Base-by-base conservation (phyloP, 1,140 invertebrate genomes). In the Drosophila watanabei region DNA sequence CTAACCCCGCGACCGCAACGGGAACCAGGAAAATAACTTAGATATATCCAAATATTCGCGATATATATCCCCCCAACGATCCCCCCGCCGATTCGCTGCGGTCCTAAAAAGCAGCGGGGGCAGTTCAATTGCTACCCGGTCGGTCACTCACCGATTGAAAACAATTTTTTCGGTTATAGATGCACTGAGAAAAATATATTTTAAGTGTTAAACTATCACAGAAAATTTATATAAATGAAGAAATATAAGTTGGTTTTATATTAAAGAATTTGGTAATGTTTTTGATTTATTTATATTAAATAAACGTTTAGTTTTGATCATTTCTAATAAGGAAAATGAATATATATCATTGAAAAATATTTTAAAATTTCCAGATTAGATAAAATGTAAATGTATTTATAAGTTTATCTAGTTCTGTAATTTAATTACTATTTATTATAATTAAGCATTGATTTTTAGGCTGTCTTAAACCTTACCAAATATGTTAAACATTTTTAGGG, bases 71-170 rank as follows among this genome's bases (percentile, higher is more conserved):
- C 37, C 61, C 45, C 33, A 0, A 4, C 52, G n/a, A 16, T 32
- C 35, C 28, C 61, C 18, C 52, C 54, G 49, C 52, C 30, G n/a
- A 48, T 62, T 39, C 37, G 58, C 71, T 89, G 70, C 64, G 69
- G 66, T 46, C 39, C 43, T 37, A 56, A 56, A 56, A 56, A 78
- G 41, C 70, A 75, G 66, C 52, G 52, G 68, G 64, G 59, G 56
- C 64, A 78, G 69, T 83, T 82, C 75, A 82, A 87, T 88, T 86
- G 83, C 85, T 84, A 78, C 66, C 59, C 85, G 68, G 85, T 81
- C 33, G 54, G 54, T 56, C 54, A 56, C 33, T 88, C 59, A 75
- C 62, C 81, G 73, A 76, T 87, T 75, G 52, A 84, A 88, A 84
- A 89, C 81, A 88, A 88, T 84, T 84, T 87, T 63, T 65, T 64